Evolutionary conservation across 2,888 invertebrate species (phyloP).

Genomic region (Temnothorax ravouxi): DNA sequence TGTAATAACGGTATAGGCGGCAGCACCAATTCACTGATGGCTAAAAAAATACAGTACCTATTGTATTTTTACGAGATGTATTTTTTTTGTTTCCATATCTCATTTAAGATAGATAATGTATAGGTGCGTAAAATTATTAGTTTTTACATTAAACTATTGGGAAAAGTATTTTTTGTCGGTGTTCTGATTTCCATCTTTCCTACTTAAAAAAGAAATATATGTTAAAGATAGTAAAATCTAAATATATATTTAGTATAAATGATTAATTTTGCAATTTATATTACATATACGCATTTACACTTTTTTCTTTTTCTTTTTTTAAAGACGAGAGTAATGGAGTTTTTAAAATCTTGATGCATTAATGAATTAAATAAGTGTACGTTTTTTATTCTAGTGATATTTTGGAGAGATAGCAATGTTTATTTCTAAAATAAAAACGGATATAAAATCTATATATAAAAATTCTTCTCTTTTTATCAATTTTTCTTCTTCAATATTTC

Average conservation of each 20-base stretch:
- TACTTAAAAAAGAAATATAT: background rate
- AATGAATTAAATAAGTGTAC: background rate
- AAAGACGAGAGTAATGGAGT: background rate
- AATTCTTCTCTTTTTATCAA: background rate
- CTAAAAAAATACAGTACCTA: background rate
- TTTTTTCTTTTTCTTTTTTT: slow-evolving; percentile 11
- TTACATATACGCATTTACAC: background rate
- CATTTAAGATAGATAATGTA: background rate
- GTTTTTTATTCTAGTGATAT: background rate
- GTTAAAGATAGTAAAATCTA: background rate
- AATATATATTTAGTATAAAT: background rate
- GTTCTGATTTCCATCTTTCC: slow-evolving; percentile 5
- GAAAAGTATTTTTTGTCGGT: slow-evolving; percentile 10
- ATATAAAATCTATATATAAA: background rate
- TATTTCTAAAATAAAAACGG: background rate
- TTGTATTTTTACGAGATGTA: slow-evolving; percentile 15
- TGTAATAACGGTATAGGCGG: background rate
- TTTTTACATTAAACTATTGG: slow-evolving; percentile 35
- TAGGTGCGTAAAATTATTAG: slow-evolving; percentile 3
- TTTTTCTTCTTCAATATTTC: slow-evolving; percentile 20
- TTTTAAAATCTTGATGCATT: background rate
- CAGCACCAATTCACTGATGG: background rate
- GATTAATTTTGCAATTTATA: background rate
- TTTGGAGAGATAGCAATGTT: background rate
- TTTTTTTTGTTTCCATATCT: background rate